phyloP scores from a whole-genome alignment of 2,888 invertebrate genomes.

The Drosophila anomelani region DNA sequence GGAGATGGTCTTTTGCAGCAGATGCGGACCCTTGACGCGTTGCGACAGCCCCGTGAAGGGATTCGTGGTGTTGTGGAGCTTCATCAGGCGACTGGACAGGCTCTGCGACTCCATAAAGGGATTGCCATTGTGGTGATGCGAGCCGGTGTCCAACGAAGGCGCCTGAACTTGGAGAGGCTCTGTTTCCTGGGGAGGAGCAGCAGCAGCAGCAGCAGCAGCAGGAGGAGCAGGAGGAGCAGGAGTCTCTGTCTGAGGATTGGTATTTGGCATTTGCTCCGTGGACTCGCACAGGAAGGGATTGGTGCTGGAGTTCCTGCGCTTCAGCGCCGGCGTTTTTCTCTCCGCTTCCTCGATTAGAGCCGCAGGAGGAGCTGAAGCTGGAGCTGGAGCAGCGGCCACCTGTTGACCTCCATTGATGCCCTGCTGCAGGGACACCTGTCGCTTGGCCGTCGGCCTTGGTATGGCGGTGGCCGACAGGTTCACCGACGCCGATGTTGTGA shows the following conservation, averaged over 20 bases:
- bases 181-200: neutral
- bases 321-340: slow-evolving; percentile 56
- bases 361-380: neutral
- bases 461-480: slow-evolving; percentile 76
- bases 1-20: slow-evolving; percentile 84
- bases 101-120: slow-evolving; percentile 65
- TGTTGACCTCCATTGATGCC: slow-evolving; percentile 52
- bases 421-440: slow-evolving; percentile 79
- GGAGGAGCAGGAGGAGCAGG: slow-evolving; percentile 15
- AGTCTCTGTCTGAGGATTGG: neutral
- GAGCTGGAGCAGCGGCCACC: neutral
- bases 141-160: neutral
- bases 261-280: slow-evolving; percentile 50
- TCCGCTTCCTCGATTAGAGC: slow-evolving; percentile 20
- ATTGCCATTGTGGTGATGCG: slow-evolving; percentile 60
- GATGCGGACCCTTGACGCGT: slow-evolving; percentile 81
- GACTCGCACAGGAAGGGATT: slow-evolving; percentile 82
- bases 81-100: slow-evolving; percentile 71
- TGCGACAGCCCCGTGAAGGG: slow-evolving; percentile 80
- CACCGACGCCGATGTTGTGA: slow-evolving; percentile 69
- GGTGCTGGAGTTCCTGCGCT: slow-evolving; percentile 80
- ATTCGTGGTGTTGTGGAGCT: slow-evolving; percentile 72
- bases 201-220: neutral
- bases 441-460: slow-evolving; percentile 82
- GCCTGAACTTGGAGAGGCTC: neutral